Conservation (phyloP, 2,113 vertebrate species). For the Heliornis fulica region DNA sequence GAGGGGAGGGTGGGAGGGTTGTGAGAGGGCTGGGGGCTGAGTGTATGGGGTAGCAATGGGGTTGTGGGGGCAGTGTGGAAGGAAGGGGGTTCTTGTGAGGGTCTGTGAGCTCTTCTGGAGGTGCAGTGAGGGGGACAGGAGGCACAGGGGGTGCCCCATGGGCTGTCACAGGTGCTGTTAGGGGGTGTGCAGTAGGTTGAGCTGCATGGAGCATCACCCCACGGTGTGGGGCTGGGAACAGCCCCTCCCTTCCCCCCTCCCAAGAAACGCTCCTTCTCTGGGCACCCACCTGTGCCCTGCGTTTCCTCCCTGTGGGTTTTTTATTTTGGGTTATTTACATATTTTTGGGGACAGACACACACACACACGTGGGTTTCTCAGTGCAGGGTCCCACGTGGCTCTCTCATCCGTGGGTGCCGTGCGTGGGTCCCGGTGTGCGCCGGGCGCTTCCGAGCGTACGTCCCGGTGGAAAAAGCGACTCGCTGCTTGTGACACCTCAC, state of each 20-base stretch:
- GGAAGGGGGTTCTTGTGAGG: too few relatives aligned
- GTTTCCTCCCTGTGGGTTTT: neutral
- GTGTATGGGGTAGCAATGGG: neutral
- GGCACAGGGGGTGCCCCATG: neutral
- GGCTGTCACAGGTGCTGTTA: too few relatives aligned
- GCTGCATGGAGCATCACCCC: neutral
- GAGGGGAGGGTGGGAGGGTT: too few relatives aligned
- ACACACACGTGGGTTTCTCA: neutral
- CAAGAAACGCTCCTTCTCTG: fast-evolving
- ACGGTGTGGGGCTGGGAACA: too few relatives aligned
- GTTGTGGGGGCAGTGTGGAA: too few relatives aligned
- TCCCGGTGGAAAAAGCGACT: neutral
- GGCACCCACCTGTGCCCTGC: neutral
- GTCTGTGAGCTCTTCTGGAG: too few relatives aligned
- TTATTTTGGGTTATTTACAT: neutral
- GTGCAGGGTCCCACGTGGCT: neutral
- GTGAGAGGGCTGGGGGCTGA: neutral
- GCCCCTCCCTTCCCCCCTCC: too few relatives aligned
- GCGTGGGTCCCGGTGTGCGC: neutral
- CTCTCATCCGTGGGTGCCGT: neutral
- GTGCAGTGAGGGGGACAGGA: neutral
- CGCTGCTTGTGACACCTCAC: too few relatives aligned
- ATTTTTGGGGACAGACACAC: too few relatives aligned
- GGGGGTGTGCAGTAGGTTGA: too few relatives aligned
- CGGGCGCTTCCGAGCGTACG: fast-evolving